Base-by-base conservation (phyloP, 2,888 invertebrate species). In the Amorpha juglandis region DNA sequence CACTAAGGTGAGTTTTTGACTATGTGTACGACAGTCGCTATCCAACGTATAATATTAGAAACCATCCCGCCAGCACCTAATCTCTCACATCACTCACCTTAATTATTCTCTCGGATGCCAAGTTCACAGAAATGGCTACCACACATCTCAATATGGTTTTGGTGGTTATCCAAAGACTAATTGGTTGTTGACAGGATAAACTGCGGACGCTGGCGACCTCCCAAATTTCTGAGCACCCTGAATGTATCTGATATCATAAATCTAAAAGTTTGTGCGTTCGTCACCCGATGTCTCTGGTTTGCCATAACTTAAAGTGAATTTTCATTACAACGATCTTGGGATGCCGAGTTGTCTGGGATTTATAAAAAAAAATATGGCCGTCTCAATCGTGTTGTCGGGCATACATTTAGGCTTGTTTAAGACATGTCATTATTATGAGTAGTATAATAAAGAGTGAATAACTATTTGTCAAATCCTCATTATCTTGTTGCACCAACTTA, bases 271-370 rank as follows among this genome's bases (percentile, higher is more conserved):
- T 14, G 58, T 12, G 42, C 58, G 19, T 58, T 58, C 42, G 21
- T 58, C 58, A 42, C 19, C 11, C 16, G 55, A 58, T 4, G 19
- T 27, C 33, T 33, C 8, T 12, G 58, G 16, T 38, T 58, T 58
- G 58, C 38, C 58, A 58, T 58, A 58, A 19, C n/a, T 38, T 16
- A 16, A 58, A 58, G 58, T 58, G 58, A 58, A 58, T 42, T 58
- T 35, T 19, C 11, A 42, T 38, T 42, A 6, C 14, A 14, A 38
- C 6, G 11, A 16, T 14, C 35, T 0, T 55, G 9, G 55, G 1
- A 38, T 11, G 55, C 3, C 11, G 16, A 48, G n/a, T 16, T 48
- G n/a, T 48, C n/a, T n/a, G 47, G 14, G n/a, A n/a, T 47, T 35
- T 35, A 35, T 35, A n/a, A n/a, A 35, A 35, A 35, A n/a, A 48